A percentile compares a stretch with the other conserved stretches of the same genome.
phyloP scores from a whole-genome alignment of 1,140 invertebrate species.

The Pristionchus pacificus region DNA sequence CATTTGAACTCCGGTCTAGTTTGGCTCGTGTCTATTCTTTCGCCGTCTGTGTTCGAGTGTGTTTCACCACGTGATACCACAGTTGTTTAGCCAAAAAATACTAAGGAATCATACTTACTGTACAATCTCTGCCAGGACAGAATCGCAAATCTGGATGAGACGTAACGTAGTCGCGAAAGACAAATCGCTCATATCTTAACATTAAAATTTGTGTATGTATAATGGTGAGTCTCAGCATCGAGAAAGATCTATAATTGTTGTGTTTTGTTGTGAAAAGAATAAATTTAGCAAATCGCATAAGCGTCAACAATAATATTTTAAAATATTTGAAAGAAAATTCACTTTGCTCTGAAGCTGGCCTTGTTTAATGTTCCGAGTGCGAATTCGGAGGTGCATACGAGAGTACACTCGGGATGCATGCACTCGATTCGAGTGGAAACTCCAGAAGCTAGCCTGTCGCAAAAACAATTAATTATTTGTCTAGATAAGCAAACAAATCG shows the following conservation, averaged over 20 bases:
- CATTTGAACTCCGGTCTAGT: too few relatives aligned
- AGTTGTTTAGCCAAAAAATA: too few relatives aligned
- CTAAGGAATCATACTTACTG: constrained; percentile 3
- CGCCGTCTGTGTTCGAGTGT: too few relatives aligned
- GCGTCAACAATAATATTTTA: background rate
- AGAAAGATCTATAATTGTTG: background rate
- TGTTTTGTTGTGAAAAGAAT: too few relatives aligned
- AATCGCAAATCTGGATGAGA: constrained; percentile 66
- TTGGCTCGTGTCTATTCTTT: too few relatives aligned
- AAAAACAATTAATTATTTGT: background rate
- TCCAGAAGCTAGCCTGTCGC: constrained; percentile 28
- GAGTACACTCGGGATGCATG: constrained; percentile 87
- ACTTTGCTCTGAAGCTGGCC: constrained; percentile 16
- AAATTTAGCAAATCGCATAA: background rate
- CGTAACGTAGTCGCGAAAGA: constrained; percentile 91
- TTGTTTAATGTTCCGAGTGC: constrained; percentile 72
- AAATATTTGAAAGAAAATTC: background rate
- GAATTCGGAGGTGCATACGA: constrained; percentile 90
- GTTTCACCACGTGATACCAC: too few relatives aligned
- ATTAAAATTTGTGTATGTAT: background rate
- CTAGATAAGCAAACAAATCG: too few relatives aligned
- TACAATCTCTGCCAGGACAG: constrained; percentile 91
- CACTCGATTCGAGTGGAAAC: constrained; percentile 72
- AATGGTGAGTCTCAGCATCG: background rate
- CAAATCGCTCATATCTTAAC: constrained; percentile 88